These are phyloP conservation scores for Patella caerulea DNA, from an alignment of 2,888 invertebrate genomes.

Conservation along the genomic window DNA sequence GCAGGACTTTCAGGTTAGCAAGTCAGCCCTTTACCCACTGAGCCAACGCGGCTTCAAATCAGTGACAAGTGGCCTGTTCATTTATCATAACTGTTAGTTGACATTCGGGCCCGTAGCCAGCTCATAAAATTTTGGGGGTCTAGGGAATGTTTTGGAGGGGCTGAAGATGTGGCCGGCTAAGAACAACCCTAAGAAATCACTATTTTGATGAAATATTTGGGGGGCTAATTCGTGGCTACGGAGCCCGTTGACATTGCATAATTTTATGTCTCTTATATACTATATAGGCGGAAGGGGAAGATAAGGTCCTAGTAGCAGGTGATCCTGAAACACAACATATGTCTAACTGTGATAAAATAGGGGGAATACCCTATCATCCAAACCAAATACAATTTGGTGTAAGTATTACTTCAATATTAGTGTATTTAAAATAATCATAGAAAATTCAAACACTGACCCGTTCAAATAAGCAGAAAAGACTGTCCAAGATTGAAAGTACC, in stretches of 20 bases:
- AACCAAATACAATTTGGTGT: slow-evolving; percentile 83
- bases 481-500: neutral
- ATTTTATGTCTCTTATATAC: neutral
- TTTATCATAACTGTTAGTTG: neutral
- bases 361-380: slow-evolving; percentile 83
- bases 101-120: neutral
- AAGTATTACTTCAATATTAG: slow-evolving; percentile 45
- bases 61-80: neutral
- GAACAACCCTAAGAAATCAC: no score
- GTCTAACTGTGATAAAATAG: slow-evolving; percentile 78
- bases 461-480: neutral
- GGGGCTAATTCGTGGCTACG: no score
- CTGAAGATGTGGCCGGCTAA: no score
- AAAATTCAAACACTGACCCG: neutral
- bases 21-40: no score
- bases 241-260: neutral
- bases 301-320: slow-evolving; percentile 85
- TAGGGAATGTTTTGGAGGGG: no score
- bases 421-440: neutral
- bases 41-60: no score
- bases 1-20: no score
- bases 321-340: slow-evolving; percentile 85
- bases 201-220: no score
- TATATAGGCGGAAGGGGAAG: slow-evolving; percentile 63
- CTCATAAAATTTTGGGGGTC: no score